Evolutionary conservation across 2,797 vertebrate genomes (phyloP).

Genomic region (Esox lucius): DNA sequence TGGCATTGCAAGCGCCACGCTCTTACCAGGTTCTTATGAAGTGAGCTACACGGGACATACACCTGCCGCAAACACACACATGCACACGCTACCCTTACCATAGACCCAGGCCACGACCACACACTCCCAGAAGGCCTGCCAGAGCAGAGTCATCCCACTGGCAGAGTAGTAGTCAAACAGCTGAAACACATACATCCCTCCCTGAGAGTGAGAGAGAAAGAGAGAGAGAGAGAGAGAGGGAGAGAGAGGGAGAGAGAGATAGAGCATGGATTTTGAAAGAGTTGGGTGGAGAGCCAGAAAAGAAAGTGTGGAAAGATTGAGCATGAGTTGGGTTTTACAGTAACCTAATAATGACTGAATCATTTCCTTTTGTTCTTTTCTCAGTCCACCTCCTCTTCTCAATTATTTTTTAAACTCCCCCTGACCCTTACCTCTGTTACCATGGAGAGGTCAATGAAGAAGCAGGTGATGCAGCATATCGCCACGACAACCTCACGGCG

Average conservation of each 20-base stretch:
- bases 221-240: neutral
- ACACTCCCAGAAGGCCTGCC: slow-evolving; percentile 87
- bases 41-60: neutral
- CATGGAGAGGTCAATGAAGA: slow-evolving; percentile 84
- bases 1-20: too few relatives aligned
- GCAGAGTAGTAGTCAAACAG: slow-evolving; percentile 86
- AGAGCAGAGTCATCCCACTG: slow-evolving; percentile 82
- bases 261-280: neutral
- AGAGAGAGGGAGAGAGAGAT: neutral
- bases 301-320: neutral
- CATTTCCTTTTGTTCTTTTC: neutral
- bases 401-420: slow-evolving; percentile 27
- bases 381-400: neutral
- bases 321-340: neutral
- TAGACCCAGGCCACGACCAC: slow-evolving; percentile 85
- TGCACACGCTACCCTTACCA: slow-evolving; percentile 66
- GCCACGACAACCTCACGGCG: slow-evolving; percentile 81
- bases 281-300: neutral
- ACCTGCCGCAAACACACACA: neutral
- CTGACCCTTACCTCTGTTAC: slow-evolving; percentile 77
- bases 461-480: slow-evolving; percentile 82
- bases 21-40: too few relatives aligned
- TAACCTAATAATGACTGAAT: neutral
- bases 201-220: slow-evolving; percentile 58
- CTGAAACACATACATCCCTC: slow-evolving; percentile 86